Base-by-base conservation (phyloP, 2,113 vertebrate genomes). In the Ancistrus triradiatus region DNA sequence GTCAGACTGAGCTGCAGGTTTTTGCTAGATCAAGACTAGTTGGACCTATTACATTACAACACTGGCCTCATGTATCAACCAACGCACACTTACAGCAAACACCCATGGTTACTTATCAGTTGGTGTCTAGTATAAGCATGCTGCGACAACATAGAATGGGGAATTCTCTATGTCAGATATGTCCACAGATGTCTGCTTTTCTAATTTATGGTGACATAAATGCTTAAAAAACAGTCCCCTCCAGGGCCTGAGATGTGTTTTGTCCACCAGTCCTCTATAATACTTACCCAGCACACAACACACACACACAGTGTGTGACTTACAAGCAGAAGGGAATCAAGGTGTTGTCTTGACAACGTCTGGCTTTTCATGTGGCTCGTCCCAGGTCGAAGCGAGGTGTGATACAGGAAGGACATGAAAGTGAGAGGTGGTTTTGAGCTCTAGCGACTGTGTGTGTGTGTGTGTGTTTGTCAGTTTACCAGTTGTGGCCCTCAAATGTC, bases 331-430 rank as follows among this genome's bases (percentile, higher is more conserved):
- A 68, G 27, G 14, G 17, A 68, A 53, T 59, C 48, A 68, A 55
- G 48, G 17, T 58, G 38, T 33, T 52, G 40, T 57, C 47, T 22
- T 59, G 51, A 67, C 28, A 68, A 40, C 61, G 13, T 7, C 22
- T 24, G 46, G 37, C 49, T 69, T 43, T 42, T 68, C 22, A 50
- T 51, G 44, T 42, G 65, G 43, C 15, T 63, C 19, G 66, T 31
- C 43, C 42, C n/a, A 66, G 59, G 37, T 68, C 51, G 19, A 46
- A 52, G 8, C 43, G 17, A 65, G 18, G 18, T 55, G 53, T 24
- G 53, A 68, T 40, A 40, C 65, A 68, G 60, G 60, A 73, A 49
- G 60, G 11, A 25, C 33, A 35, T 64, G 42, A 73, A 68, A 68
- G 53, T 57, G 17, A 63, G 37, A 69, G 13, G 27, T 43, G 56